Evolutionary conservation across 2,888 invertebrate species (phyloP).

Genomic region (Nasonovia ribisnigri): DNA sequence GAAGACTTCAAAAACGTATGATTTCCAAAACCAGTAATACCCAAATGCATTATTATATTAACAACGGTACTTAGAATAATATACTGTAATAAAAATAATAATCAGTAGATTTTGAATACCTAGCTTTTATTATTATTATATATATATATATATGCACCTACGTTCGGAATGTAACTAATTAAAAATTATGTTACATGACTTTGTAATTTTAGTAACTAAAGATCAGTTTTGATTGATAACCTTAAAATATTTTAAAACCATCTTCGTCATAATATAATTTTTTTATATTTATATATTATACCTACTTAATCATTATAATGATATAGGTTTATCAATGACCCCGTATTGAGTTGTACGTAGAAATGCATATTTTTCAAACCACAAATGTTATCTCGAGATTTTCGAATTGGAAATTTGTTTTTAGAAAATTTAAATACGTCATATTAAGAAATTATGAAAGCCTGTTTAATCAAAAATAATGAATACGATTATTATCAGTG

Average conservation of each 20-base stretch:
- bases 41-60: neutral
- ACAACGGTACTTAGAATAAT: neutral
- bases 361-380: neutral
- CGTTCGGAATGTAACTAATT: conserved; percentile 17
- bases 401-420: neutral
- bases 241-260: neutral
- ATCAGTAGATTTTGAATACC: neutral
- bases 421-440: neutral
- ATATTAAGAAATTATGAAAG: neutral
- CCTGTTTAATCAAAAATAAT: too few species aligned
- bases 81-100: neutral
- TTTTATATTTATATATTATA: neutral
- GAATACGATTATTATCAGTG: neutral
- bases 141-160: neutral
- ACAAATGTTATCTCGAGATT: neutral
- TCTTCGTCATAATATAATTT: neutral
- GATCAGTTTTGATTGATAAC: conserved; percentile 36
- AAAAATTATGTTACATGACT: conserved; percentile 42
- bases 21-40: neutral
- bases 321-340: neutral
- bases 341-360: neutral
- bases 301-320: neutral
- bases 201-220: conserved; percentile 7
- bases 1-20: neutral
- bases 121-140: neutral